Evolutionary conservation across 2,888 invertebrate genomes (phyloP), one percentile per base, ranked within the genome.

Genomic region (Lasioglossum zephyrum): DNA sequence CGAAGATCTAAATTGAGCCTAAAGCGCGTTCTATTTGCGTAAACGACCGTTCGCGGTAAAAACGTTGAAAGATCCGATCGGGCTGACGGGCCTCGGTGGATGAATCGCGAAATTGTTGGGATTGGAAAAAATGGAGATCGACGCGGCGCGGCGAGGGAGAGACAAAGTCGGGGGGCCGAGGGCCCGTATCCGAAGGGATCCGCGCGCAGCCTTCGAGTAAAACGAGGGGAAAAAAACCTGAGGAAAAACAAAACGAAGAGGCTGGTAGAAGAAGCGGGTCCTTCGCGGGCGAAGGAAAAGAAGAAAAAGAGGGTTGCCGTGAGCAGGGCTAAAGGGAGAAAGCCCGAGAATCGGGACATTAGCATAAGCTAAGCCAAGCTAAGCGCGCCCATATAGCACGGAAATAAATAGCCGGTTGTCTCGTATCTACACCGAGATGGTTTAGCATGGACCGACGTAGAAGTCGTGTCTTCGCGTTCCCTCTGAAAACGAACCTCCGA

Each of bases 381-480:
- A 93, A 93, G 93, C 93, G 93, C 91, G 91, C 84, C 92, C 93
- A 93, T 94, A 93, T 93, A 93, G 93, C 94, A 94, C 93, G 93
- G 91, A 93, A 94, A 94, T 93, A 94, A 93, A 94, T 94, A 94
- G 94, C 92, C 92, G 91, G 87, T 91, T 92, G 91, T 91, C 89
- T 85, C 90, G 93, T 92, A 92, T 93, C 92, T 92, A 87, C 89
- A 88, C 85, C 91, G 91, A 88, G 91, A 92, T 87, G 88, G 87
- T 87, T 91, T 88, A 91, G 90, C 90, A 90, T 89, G 88, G 90
- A 70, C 66, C 73, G 63, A 74, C 69, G 70, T 72, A 47, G 83
- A 63, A 63, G 81, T 81, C 78, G 83, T 73, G 83, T 83, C 81
- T 53, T 78, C 76, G 77, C 70, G 41, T 41, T 60, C 81, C 47